Conservation (phyloP, 2,888 invertebrate species). For the Luffia ferchaultella region DNA sequence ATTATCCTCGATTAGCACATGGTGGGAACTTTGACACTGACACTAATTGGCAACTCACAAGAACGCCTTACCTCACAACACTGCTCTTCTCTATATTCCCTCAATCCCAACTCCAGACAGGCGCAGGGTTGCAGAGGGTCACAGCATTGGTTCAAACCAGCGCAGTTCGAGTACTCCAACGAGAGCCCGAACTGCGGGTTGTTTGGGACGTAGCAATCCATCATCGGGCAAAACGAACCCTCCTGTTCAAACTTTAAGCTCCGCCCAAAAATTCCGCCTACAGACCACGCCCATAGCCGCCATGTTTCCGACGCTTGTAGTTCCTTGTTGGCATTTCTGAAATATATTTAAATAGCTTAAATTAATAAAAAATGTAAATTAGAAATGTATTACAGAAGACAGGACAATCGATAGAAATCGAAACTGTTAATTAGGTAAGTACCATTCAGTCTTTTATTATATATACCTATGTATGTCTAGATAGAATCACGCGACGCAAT, state of each 20-base stretch:
- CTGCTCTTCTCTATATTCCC: conserved; percentile 38
- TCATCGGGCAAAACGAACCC: conserved; percentile 40
- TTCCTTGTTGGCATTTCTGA: conserved; percentile 39
- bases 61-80: conserved; percentile 51
- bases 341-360: conserved; percentile 11
- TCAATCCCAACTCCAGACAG: conserved; percentile 41
- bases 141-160: conserved; percentile 41
- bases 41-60: too few relatives aligned
- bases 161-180: conserved; percentile 38
- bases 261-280: neutral
- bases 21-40: too few relatives aligned
- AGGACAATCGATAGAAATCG: too few relatives aligned
- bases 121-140: conserved; percentile 51
- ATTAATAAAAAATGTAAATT: conserved; percentile 1
- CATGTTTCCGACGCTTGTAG: conserved; percentile 23
- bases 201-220: conserved; percentile 70
- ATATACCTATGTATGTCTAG: too few relatives aligned
- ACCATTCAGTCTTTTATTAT: too few relatives aligned
- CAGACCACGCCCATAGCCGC: conserved; percentile 21
- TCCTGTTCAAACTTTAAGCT: conserved; percentile 32
- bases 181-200: conserved; percentile 72
- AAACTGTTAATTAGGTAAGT: too few relatives aligned
- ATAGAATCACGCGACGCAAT: too few relatives aligned
- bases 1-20: too few relatives aligned
- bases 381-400: too few relatives aligned